Percentiles rank a stretch among this genome's conserved stretches.
phyloP scores from a whole-genome alignment of 1,140 invertebrate species.

The Drosophila guanche region DNA sequence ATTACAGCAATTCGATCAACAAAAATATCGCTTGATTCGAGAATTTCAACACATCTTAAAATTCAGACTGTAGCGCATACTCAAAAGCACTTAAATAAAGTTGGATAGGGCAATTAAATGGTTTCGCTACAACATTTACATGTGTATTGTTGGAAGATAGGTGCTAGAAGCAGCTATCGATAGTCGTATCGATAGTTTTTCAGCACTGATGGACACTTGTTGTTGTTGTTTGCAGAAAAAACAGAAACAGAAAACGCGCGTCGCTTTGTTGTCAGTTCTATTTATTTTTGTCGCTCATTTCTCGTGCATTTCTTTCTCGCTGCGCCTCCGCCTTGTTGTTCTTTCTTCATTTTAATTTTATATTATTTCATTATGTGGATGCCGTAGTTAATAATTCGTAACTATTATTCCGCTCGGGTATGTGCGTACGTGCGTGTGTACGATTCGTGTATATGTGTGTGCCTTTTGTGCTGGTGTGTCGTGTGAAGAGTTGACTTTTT shows the following conservation, averaged over 20 bases:
- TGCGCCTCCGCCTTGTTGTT: slow-evolving; percentile 22
- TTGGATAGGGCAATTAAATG: too few species aligned
- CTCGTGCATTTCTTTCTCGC: slow-evolving; percentile 21
- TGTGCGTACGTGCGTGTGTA: slow-evolving; percentile 22
- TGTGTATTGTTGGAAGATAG: too few species aligned
- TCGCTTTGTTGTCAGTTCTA: slow-evolving; percentile 68
- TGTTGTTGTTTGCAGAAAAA: slow-evolving; percentile 44
- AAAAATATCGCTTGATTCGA: background rate
- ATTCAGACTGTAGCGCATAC: too few species aligned
- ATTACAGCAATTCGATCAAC: slow-evolving; percentile 4
- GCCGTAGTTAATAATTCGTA: too few species aligned
- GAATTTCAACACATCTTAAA: too few species aligned
- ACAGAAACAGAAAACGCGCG: slow-evolving; percentile 64
- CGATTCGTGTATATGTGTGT: slow-evolving; percentile 11
- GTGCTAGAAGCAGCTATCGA: background rate
- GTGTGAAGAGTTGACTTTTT: slow-evolving; percentile 49
- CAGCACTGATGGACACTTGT: slow-evolving; percentile 39
- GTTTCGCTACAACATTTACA: too few species aligned
- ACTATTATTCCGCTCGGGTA: slow-evolving; percentile 22
- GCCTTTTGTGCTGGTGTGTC: slow-evolving; percentile 11
- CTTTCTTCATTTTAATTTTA: slow-evolving; percentile 35
- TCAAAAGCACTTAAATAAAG: too few species aligned
- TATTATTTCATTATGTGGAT: background rate
- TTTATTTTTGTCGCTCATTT: slow-evolving; percentile 28
- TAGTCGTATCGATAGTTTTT: background rate